Conservation (phyloP, 2,888 invertebrate species). For the Papilio elwesi region DNA sequence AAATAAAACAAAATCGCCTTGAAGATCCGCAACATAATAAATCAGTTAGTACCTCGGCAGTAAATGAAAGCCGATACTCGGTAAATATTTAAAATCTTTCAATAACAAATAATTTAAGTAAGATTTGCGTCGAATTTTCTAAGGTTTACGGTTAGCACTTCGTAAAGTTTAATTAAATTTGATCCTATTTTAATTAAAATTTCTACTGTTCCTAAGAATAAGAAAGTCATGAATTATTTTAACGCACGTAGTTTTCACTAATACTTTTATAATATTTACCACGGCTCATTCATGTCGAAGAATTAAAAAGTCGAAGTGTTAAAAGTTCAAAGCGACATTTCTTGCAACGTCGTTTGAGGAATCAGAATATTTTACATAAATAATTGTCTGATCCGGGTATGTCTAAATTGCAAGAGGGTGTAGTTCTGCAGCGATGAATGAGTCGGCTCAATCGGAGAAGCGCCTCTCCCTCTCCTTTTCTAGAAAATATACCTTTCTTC, state of each 20-base stretch:
- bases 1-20: no score
- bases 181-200: background rate
- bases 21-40: no score
- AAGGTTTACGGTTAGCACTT: background rate
- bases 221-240: background rate
- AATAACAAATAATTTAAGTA: background rate
- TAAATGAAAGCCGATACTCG: background rate
- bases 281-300: background rate
- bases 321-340: no score
- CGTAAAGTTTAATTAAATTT: background rate
- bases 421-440: no score
- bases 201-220: background rate
- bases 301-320: no score
- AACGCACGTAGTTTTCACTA: background rate
- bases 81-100: background rate
- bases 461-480: no score
- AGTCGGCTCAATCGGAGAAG: no score
- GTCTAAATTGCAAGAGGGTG: no score
- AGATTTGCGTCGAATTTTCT: background rate
- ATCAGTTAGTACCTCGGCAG: background rate
- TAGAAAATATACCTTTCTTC: no score
- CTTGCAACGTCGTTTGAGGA: no score
- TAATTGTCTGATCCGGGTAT: no score
- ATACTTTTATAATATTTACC: background rate
- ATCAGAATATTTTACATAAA: no score